Percentiles rank a stretch among this genome's conserved stretches.
Conservation (phyloP, 2,113 vertebrate genomes). For the Fregetta grallaria region DNA sequence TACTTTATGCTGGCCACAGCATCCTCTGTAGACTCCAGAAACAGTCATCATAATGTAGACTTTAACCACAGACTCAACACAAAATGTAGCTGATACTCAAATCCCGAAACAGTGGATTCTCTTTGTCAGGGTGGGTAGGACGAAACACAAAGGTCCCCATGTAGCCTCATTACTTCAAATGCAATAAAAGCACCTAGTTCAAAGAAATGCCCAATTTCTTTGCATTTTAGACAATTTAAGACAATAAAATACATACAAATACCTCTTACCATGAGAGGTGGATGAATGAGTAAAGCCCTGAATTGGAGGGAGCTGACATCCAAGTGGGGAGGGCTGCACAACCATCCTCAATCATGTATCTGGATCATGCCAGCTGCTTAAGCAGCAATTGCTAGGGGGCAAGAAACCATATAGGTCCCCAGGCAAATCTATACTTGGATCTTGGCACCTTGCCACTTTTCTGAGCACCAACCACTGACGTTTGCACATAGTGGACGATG, state of each 20-base stretch:
- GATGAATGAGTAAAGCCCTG: background rate
- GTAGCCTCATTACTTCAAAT: background rate
- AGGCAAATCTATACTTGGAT: background rate
- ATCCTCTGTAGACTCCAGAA: conserved; percentile 39
- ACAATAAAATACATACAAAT: background rate
- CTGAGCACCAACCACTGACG: background rate
- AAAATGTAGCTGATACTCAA: background rate
- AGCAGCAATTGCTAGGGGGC: background rate
- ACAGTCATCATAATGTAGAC: background rate
- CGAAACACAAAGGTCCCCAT: background rate
- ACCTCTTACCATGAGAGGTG: background rate
- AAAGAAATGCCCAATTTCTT: background rate
- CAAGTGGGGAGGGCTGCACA: background rate
- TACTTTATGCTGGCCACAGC: conserved; percentile 8
- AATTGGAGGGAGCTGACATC: background rate
- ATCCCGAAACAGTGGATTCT: background rate
- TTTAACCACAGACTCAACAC: conserved; percentile 7
- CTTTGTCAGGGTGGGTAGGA: background rate
- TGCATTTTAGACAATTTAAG: background rate
- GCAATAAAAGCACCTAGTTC: background rate
- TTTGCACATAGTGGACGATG: background rate
- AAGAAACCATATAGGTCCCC: background rate
- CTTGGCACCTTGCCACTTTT: background rate
- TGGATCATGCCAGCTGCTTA: background rate
- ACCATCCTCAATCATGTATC: background rate